Evolutionary conservation across 2,888 invertebrate species (phyloP).

Genomic region (Sphaeridia pumilis): DNA sequence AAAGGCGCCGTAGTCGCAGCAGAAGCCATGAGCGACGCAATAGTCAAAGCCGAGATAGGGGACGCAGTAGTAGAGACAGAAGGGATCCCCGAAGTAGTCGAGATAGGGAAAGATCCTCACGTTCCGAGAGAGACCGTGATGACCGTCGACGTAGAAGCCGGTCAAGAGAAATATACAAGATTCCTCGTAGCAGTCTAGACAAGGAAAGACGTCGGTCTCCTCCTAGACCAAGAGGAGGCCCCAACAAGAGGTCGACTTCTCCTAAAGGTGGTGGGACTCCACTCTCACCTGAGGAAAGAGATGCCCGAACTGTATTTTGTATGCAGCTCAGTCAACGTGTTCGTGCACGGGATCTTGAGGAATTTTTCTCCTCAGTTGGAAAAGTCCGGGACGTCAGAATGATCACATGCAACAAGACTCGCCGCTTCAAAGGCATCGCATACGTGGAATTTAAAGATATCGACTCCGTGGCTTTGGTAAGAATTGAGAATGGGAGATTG

Average conservation of each 20-base stretch:
- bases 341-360: constrained; percentile 86
- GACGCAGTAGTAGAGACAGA: constrained; percentile 30
- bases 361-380: constrained; percentile 97
- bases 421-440: constrained; percentile 98
- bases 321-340: constrained; percentile 95
- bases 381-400: constrained; percentile 92
- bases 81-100: constrained; percentile 5
- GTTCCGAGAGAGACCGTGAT: constrained; percentile 41
- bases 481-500: constrained; percentile 33
- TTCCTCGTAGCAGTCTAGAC: constrained; percentile 31
- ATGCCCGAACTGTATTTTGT: constrained; percentile 96
- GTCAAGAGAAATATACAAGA: constrained; percentile 34
- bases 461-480: constrained; percentile 87
- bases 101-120: constrained; percentile 34
- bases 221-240: constrained; percentile 33
- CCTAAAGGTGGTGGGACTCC: constrained; percentile 31
- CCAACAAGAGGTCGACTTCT: constrained; percentile 26
- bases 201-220: constrained; percentile 39
- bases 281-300: constrained; percentile 90
- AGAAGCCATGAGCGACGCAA: constrained; percentile 20
- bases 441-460: constrained; percentile 98
- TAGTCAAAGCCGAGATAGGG: constrained; percentile 37
- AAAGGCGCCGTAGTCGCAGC: constrained; percentile 22
- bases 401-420: constrained; percentile 97
- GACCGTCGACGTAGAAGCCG: constrained; percentile 39